Evolutionary conservation across 2,113 vertebrate genomes (phyloP).

Genomic region (Potamarius usumacintae): DNA sequence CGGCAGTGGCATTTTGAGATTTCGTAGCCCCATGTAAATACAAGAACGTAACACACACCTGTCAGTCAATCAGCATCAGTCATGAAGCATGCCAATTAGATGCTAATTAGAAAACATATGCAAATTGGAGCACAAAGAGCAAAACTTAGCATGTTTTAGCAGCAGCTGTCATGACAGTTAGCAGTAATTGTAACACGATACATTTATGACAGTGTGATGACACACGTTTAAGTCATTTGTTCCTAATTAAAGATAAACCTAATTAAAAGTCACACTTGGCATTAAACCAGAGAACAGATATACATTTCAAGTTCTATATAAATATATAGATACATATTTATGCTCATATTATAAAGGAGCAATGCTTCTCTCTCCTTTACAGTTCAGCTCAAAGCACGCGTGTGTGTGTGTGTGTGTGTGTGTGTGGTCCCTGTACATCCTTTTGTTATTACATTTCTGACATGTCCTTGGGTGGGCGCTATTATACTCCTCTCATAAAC

Average conservation of each 20-base stretch:
- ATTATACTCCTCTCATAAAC: not conserved
- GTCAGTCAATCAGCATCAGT: not conserved
- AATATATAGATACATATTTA: not conserved
- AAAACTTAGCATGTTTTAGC: not conserved
- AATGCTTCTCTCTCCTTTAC: not conserved
- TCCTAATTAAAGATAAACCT: not conserved
- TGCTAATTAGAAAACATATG: not conserved
- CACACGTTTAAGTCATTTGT: not conserved
- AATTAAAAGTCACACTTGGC: not conserved
- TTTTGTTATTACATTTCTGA: not conserved
- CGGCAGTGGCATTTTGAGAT: not conserved
- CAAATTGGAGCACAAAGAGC: not conserved
- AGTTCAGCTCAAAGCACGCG: not conserved
- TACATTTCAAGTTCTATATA: not conserved
- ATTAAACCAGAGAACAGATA: not conserved
- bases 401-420: conserved; percentile 7
- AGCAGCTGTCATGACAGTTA: not conserved
- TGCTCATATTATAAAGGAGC: not conserved
- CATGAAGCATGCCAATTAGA: not conserved
- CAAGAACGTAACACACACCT: not conserved
- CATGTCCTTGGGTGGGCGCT: not conserved
- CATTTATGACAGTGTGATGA: not conserved
- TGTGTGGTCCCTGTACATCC: not conserved
- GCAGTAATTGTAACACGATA: not conserved
- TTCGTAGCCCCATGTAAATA: not conserved